Evolutionary conservation across 2,113 vertebrate species (phyloP), one percentile per base, ranked within the genome.

Genomic region (Zonotrichia leucophrys): DNA sequence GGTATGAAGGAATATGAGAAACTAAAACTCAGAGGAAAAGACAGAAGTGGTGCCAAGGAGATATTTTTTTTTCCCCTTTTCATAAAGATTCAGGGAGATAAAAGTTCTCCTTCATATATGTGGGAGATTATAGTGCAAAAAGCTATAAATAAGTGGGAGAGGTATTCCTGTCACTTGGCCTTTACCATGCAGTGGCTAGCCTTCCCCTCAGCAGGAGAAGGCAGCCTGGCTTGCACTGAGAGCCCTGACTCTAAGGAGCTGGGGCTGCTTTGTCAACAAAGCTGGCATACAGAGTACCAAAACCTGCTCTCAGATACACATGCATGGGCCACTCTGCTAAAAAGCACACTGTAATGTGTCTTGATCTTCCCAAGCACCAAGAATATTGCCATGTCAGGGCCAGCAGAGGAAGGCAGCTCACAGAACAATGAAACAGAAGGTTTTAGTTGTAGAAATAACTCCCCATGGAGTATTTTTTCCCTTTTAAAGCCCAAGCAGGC

Each of bases 11-110:
- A 24, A 89, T 16, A 55, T 12, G 17, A 87, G 58, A 91, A 90
- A 62, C 22, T 80, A 39, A 50, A 83, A 39, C 63, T 95, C 70
- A 53, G 85, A 87, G 47, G 28, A 81, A 86, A 85, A 83, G 55
- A 60, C 0, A 83, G 56, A 94, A 88, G 41, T 16, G 7, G 33
- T 77, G 47, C 52, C 72, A 94, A 90, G 35, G 33, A 90, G 87
- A 44, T 27, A 23, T 8, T 31, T 5, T 83, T 55, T 60, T 63
- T 74, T 37, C 7, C 7, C 16, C 5, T 16, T 8, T 42, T 27
- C 5, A 50, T 35, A 63, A 60, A 70, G 46, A 60, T 31, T 74
- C 41, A 50, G 9, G 14, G 20, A n/a, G 35, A 55, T 69, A 55
- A 62, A 69, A 47, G 6, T 55, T 83, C 35, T 76, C 12, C 7